Conservation (phyloP, 2,113 vertebrate genomes). For the Symphodus melops region DNA sequence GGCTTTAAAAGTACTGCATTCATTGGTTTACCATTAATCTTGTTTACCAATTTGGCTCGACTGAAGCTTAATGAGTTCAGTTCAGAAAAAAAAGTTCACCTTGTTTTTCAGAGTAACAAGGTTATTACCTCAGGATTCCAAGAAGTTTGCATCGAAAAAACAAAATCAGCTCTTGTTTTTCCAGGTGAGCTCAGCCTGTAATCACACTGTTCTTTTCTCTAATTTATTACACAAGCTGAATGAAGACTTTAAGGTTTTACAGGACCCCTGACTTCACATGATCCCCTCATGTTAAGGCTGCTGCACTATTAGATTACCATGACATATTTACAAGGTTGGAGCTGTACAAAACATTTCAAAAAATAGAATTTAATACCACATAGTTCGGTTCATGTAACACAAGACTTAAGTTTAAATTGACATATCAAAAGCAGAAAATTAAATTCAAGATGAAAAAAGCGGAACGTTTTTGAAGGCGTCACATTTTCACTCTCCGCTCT, state of each 20-base stretch:
- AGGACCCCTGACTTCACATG: slow-evolving; percentile 1
- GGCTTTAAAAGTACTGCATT: not conserved
- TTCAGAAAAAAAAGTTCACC: not conserved
- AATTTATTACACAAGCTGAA: not conserved
- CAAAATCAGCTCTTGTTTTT: not conserved
- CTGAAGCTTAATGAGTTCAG: not conserved
- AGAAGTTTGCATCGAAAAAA: not conserved
- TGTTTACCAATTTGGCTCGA: not conserved
- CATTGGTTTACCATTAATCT: slow-evolving; percentile 6
- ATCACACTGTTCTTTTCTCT: not conserved
- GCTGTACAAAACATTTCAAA: not conserved
- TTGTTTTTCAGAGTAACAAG: not conserved
- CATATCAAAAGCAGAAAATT: not conserved
- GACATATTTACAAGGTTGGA: not conserved
- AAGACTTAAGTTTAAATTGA: not conserved
- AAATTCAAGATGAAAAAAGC: not conserved
- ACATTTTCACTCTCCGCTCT: no score
- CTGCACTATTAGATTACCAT: slow-evolving; percentile 25
- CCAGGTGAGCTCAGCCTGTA: not conserved
- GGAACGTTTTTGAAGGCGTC: not conserved
- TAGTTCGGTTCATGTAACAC: not conserved
- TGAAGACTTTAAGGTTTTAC: not conserved
- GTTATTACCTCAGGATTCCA: not conserved
- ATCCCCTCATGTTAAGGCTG: not conserved
- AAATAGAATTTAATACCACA: not conserved